Evolutionary conservation across 2,797 vertebrate species (phyloP).

Genomic region (Threskiornis aethiopicus): DNA sequence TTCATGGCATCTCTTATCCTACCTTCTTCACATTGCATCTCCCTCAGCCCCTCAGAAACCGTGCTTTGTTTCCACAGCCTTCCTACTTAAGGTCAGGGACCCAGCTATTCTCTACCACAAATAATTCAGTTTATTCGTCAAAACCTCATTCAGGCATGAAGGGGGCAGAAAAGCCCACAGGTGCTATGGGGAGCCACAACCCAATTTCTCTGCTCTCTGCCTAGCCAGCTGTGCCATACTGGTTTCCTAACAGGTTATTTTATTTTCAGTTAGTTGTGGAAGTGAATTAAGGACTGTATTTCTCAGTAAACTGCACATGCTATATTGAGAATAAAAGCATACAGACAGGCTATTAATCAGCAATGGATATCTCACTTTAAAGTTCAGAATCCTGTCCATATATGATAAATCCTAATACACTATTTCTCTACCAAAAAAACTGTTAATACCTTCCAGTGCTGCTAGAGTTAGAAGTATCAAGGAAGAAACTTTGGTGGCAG

Average conservation of each 20-base stretch:
- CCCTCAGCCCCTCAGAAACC: not conserved
- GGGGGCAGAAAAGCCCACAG: not conserved
- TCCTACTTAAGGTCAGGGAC: not conserved
- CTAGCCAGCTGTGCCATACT: not conserved
- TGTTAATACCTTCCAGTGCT: not conserved
- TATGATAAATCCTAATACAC: not conserved
- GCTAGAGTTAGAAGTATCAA: not conserved
- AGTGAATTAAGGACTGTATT: not conserved
- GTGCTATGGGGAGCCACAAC: not conserved
- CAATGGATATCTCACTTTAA: not conserved
- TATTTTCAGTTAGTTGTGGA: not conserved
- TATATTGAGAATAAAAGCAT: not conserved
- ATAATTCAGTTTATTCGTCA: not conserved
- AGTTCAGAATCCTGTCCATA: not conserved
- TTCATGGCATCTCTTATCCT: not conserved
- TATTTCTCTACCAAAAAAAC: not conserved
- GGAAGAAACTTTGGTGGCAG: not conserved
- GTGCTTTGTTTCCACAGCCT: not conserved
- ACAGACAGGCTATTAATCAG: not conserved
- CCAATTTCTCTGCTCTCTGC: not conserved
- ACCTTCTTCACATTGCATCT: not conserved
- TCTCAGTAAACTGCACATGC: not conserved
- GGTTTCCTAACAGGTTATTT: not conserved
- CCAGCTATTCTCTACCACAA: not conserved
- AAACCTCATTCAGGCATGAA: not conserved